Percentiles rank a stretch among this genome's conserved stretches.
These are phyloP conservation scores for Tetragonula clypearis DNA, from an alignment of 1,140 invertebrate species.

Conservation along the genomic window DNA sequence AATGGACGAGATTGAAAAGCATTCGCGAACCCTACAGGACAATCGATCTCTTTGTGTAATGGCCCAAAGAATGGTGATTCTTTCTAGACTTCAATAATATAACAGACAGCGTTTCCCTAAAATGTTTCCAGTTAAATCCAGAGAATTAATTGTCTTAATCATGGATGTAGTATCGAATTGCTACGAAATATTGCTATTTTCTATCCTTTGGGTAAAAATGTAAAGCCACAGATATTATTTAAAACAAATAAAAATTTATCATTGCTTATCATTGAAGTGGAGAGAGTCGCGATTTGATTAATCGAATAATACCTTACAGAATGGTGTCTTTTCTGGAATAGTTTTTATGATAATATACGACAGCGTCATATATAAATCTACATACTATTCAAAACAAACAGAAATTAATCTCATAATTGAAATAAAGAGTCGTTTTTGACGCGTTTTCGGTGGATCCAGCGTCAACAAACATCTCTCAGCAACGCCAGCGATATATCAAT, in stretches of 20 bases:
- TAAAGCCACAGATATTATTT: too few relatives aligned
- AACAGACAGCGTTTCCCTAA: slow-evolving; percentile 16
- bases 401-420: too few relatives aligned
- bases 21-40: slow-evolving; percentile 38
- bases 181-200: background rate
- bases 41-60: slow-evolving; percentile 63
- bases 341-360: accelerated
- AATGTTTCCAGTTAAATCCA: slow-evolving; percentile 14
- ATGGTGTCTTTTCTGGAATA: too few relatives aligned
- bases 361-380: background rate
- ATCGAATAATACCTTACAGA: too few relatives aligned
- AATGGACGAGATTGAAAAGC: slow-evolving; percentile 58
- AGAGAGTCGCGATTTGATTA: too few relatives aligned
- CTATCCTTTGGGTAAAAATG: too few relatives aligned
- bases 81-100: slow-evolving; percentile 10
- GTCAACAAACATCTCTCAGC: background rate
- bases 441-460: background rate
- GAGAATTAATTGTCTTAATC: background rate
- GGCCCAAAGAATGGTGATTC: slow-evolving; percentile 46
- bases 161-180: background rate
- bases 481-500: background rate
- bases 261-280: too few relatives aligned
- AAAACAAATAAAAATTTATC: too few relatives aligned
- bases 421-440: background rate
- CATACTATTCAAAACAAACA: background rate